Evolutionary conservation across 2,113 vertebrate species (phyloP), one percentile per base, ranked within the genome.

Genomic region (Ardeotis arabs): DNA sequence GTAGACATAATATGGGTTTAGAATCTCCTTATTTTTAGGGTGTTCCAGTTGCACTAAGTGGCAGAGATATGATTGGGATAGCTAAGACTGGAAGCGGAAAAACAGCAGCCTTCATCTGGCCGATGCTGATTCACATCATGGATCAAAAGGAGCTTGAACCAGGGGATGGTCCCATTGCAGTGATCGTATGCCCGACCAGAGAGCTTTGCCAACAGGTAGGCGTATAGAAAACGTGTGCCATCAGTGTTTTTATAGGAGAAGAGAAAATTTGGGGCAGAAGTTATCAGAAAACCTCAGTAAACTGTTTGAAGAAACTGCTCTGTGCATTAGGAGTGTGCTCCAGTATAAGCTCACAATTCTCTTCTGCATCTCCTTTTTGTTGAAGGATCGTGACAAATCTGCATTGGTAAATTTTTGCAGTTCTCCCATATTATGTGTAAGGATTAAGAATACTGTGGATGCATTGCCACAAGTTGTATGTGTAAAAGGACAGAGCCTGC

Each of bases 71-170:
- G 99, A 99, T 99, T 84, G 99, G 99, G 68, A 99, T 99, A 87
- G 99, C 99, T 55, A 99, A 99, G 97, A 99, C 99, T 27, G 99
- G 99, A 79, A 99, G 99, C 37, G 99, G 99, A 13, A 99, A 99
- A 96, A 99, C 99, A 7, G 99, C 99, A 44, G 99, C 99, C 12
- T 99, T 99, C 93, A 99, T 99, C 96, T 99, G 99, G 99, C 99
- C 99, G 0, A 99, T 99, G 98, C 91, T 99, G 96, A 99, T 99
- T 96, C 99, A 99, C 92, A 99, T 99, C 97, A 99, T 99, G 99
- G 99, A 99, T 94, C 99, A 99, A 96, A 99, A 99, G 94, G 99
- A 99, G 92, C 97, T 99, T 56, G 98, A 99, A 50, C 95, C 98
- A 2, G 99, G 99, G 13, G 99, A 99, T 89, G 99, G 99, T 22